A percentile compares a stretch with the other conserved stretches of the same genome.
phyloP scores from a whole-genome alignment of 2,797 vertebrate species.

The Aselliscus stoliczkanus region DNA sequence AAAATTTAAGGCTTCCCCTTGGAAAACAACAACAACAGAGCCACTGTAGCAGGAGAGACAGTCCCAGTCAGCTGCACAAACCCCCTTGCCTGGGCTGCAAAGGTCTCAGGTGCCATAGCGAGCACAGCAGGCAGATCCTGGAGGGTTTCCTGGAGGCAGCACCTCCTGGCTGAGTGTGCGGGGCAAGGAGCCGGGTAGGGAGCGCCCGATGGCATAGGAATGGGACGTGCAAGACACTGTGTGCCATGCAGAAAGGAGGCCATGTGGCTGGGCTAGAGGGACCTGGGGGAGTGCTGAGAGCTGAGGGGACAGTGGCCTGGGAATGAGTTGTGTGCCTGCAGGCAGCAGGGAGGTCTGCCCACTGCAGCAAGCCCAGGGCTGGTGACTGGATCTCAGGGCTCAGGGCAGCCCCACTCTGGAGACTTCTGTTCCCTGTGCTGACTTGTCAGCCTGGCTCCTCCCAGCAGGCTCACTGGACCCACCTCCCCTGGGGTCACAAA shows the following conservation, averaged over 20 bases:
- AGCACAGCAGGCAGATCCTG: rapidly evolving
- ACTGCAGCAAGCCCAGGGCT: not conserved
- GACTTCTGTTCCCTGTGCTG: no score
- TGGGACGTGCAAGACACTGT: rapidly evolving
- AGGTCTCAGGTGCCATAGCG: rapidly evolving
- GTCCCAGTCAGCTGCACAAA: rapidly evolving
- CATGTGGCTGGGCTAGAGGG: no score
- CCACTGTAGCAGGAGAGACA: not conserved
- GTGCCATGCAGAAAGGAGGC: not conserved
- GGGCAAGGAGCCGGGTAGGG: not conserved
- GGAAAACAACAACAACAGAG: rapidly evolving
- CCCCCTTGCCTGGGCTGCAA: rapidly evolving
- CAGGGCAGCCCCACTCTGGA: not conserved
- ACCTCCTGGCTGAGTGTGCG: no score
- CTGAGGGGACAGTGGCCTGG: not conserved
- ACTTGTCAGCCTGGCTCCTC: not conserved
- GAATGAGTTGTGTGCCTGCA: not conserved
- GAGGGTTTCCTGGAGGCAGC: not conserved
- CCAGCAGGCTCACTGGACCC: rapidly evolving
- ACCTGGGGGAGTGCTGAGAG: not conserved
- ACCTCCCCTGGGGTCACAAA: not conserved
- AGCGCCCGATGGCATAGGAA: rapidly evolving
- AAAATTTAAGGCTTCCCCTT: not conserved
- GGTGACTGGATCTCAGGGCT: not conserved
- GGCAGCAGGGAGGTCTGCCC: rapidly evolving